Percentiles rank a stretch among this genome's conserved stretches.
phyloP scores from a whole-genome alignment of 2,797 vertebrate species.

The Cercopithecus diana region DNA sequence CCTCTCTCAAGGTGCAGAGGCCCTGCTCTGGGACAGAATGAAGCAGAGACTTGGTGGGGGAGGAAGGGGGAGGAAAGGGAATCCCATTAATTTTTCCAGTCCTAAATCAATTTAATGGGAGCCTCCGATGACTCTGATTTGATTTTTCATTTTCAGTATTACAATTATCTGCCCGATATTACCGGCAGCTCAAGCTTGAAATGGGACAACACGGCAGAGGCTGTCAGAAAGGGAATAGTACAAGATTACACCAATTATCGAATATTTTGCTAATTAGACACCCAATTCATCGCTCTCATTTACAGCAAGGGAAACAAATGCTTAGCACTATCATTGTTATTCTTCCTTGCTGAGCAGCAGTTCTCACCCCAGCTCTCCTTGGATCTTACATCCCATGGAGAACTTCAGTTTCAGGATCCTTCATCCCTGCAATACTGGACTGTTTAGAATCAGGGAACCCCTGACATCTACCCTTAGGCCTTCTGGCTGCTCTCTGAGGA shows the following conservation, averaged over 20 bases:
- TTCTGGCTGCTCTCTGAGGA: neutral
- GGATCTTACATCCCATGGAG: neutral
- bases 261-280: constrained; percentile 81
- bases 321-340: neutral
- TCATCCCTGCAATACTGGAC: fast-evolving
- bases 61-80: neutral
- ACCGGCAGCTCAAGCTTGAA: constrained; percentile 78
- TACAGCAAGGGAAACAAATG: neutral
- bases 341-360: neutral
- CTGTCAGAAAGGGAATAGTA: constrained; percentile 57
- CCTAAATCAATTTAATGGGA: constrained; percentile 77
- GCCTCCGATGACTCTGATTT: constrained; percentile 76
- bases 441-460: fast-evolving
- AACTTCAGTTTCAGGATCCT: neutral
- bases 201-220: constrained; percentile 57
- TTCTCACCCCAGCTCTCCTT: neutral
- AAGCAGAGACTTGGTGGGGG: neutral
- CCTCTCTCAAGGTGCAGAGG: fast-evolving
- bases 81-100: constrained; percentile 57
- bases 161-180: constrained; percentile 75
- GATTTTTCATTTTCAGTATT: constrained; percentile 80
- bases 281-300: constrained; percentile 10
- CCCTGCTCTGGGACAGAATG: neutral
- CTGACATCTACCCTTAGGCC: neutral
- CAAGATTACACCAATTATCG: constrained; percentile 54